These are phyloP conservation scores for Drosophila fungiperda DNA, from an alignment of 2,888 invertebrate species.

Conservation along the genomic window DNA sequence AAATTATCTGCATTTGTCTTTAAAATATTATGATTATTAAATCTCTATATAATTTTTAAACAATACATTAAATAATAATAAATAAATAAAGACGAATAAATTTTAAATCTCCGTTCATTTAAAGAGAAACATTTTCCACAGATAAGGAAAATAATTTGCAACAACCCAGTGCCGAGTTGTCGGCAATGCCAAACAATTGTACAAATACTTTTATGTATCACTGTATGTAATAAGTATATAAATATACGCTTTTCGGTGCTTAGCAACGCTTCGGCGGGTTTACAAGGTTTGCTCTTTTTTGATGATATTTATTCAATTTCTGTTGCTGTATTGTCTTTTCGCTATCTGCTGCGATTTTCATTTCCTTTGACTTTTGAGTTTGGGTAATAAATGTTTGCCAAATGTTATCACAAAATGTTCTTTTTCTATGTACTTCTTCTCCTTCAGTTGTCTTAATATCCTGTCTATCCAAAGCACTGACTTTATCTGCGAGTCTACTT, in stretches of 20 bases:
- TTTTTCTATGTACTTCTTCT: slow-evolving; percentile 34
- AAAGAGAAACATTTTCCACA: neutral
- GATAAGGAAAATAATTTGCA: neutral
- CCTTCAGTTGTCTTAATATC: slow-evolving; percentile 4
- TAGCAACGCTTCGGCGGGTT: neutral
- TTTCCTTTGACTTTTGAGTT: slow-evolving; percentile 65
- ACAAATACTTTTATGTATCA: neutral
- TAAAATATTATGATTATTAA: neutral
- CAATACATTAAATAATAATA: neutral
- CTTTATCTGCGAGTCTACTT: slow-evolving; percentile 3
- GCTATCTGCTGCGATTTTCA: slow-evolving; percentile 10
- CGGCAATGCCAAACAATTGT: neutral
- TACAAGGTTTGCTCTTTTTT: neutral
- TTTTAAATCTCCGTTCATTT: neutral
- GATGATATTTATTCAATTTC: neutral
- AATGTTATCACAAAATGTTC: slow-evolving; percentile 57
- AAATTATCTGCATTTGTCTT: neutral
- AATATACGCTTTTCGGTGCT: neutral
- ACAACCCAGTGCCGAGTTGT: neutral
- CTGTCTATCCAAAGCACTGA: neutral
- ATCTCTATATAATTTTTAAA: no score
- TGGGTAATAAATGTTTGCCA: slow-evolving; percentile 68
- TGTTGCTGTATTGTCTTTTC: neutral
- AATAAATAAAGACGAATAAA: neutral
- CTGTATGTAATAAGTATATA: neutral